Conservation (phyloP, 2,113 vertebrate genomes). For the Amphilophus citrinellus region DNA sequence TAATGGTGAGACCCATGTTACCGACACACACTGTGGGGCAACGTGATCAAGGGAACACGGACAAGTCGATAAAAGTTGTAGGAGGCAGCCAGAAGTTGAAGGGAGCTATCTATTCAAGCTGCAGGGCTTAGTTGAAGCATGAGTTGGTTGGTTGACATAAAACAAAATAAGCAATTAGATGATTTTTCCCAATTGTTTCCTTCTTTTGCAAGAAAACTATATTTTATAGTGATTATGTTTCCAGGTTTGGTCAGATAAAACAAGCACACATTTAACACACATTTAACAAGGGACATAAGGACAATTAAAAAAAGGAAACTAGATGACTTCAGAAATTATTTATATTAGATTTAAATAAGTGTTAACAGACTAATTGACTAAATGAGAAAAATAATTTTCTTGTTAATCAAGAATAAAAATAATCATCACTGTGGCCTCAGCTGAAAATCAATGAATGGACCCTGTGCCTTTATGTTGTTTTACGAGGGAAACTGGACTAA, state of each 20-base stretch:
- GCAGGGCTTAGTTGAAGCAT: not conserved
- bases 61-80: not conserved
- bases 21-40: not conserved
- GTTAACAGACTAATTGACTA: not conserved
- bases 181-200: not conserved
- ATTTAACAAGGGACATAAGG: too few species aligned
- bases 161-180: too few species aligned
- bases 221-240: too few species aligned
- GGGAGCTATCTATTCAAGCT: not conserved
- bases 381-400: not conserved
- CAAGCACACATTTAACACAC: too few species aligned
- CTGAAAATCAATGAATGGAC: not conserved
- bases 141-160: too few species aligned
- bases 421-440: not conserved
- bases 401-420: not conserved
- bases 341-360: not conserved
- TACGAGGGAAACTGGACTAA: not conserved
- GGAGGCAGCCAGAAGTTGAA: not conserved
- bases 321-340: not conserved
- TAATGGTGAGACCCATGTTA: conserved; percentile 83
- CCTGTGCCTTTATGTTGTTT: not conserved
- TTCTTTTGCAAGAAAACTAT: not conserved
- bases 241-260: too few species aligned
- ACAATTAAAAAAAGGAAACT: too few species aligned
- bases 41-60: not conserved